Base-by-base conservation (phyloP, 2,888 invertebrate species). In the Coleophora flavipennella region DNA sequence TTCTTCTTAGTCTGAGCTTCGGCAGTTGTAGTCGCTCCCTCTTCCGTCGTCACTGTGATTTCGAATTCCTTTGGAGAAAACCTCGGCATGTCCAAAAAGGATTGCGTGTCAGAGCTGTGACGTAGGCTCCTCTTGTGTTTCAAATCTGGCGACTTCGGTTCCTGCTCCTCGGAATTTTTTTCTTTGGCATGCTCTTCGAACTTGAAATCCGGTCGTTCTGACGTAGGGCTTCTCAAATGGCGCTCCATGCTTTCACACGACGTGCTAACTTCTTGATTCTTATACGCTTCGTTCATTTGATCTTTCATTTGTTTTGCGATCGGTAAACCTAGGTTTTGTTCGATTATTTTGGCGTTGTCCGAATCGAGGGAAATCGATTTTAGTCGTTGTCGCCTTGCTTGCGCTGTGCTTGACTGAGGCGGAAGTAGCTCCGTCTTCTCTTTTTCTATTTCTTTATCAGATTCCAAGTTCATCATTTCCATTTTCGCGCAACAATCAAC, bases 311-410 rank as follows among this genome's bases (percentile, higher is more conserved):
- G 85, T 45, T 85, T 85, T 10, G 86, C 86, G 46, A 87, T 86
- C 0, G 87, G 86, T 35, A 87, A 54, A 1, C 86, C 86, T 32
- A 87, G 53, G 53, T 87, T 87, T 47, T 86, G 86, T 65, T 87
- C 87, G n/a, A 87, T 86, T 34, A 87, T 81, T 53, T 81, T 84
- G 1, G 87, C 87, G 44, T 86, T 86, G 45, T 87, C 87, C 0
- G 87, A 87, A 55, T 87, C 87, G 31, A 87, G 50, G 1, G 87
- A 87, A 51, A 87, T 87, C 1, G 87, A 87, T 56, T 87, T 87
- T 8, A 87, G 59, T 38, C 87, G 67, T 48, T 86, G 85, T 42
- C 87, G 60, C 49, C 87, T 69, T 9, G 74, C 73, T 41, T 81
- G 78, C 1, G 78, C 84, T 0, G 76, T 62, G 44, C 63, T 74